phyloP scores from a whole-genome alignment of 2,113 vertebrate genomes.

The Gopherus evgoodei region DNA sequence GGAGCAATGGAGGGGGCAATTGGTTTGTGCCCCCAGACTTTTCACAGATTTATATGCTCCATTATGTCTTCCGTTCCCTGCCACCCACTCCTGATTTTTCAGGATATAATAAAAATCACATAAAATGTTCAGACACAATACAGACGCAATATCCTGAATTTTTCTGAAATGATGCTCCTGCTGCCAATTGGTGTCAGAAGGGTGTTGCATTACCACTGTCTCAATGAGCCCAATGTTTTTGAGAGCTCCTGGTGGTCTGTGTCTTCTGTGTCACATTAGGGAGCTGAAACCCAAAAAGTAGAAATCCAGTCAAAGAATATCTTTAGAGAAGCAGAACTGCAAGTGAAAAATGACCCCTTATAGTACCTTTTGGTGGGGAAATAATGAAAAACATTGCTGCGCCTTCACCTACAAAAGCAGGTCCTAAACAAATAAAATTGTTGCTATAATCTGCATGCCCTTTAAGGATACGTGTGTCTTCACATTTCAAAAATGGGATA shows the following conservation, averaged over 20 bases:
- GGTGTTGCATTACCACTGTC: neutral
- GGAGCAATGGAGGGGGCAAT: too few species aligned
- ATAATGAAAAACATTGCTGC: neutral
- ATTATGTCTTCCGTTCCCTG: too few species aligned
- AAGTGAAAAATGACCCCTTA: neutral
- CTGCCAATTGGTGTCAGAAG: neutral
- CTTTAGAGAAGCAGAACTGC: neutral
- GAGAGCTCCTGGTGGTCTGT: neutral
- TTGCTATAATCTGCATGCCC: neutral
- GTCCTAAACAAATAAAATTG: neutral
- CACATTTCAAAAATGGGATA: neutral
- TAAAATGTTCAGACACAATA: too few species aligned
- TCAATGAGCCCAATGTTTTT: neutral
- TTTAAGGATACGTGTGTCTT: neutral
- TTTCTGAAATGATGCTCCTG: too few species aligned
- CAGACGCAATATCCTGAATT: too few species aligned
- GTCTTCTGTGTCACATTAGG: neutral
- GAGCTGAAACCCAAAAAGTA: neutral
- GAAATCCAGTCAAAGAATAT: neutral
- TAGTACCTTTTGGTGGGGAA: neutral
- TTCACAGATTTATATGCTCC: too few species aligned
- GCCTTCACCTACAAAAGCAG: neutral
- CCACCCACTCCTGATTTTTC: too few species aligned
- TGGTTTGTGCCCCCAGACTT: too few species aligned
- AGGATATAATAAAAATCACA: too few species aligned